Conservation (phyloP, 2,797 vertebrate genomes). For the Carcharodon carcharias region DNA sequence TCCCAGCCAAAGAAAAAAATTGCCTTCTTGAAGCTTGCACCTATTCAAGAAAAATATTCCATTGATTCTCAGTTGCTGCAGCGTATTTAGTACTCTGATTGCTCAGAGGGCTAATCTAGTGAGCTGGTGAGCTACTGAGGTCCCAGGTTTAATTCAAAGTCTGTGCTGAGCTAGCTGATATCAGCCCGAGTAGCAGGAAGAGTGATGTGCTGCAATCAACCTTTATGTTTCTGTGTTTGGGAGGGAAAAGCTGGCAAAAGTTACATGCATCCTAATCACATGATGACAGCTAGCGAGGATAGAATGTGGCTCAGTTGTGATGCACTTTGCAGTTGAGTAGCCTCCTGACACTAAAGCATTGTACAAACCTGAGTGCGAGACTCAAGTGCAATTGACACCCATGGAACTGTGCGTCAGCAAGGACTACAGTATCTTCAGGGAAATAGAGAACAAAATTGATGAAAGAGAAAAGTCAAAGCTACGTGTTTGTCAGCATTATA, state of each 20-base stretch:
- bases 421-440: background rate
- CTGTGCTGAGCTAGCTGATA: background rate
- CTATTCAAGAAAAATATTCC: too few species aligned
- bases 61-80: background rate
- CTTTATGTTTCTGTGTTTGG: background rate
- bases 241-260: background rate
- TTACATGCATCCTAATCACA: background rate
- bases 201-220: background rate
- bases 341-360: background rate
- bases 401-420: background rate
- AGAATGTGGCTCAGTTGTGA: background rate
- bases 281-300: background rate
- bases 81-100: background rate
- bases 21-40: too few species aligned
- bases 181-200: background rate
- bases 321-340: background rate
- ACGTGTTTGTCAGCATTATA: slow-evolving; percentile 7
- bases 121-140: background rate
- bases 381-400: background rate
- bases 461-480: background rate
- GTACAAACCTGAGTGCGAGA: background rate
- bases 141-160: background rate
- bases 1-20: too few species aligned
- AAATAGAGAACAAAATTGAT: background rate
- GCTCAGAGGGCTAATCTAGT: background rate